Evolutionary conservation across 2,113 vertebrate genomes (phyloP).

Genomic region (Phylloscopus trochiloides): DNA sequence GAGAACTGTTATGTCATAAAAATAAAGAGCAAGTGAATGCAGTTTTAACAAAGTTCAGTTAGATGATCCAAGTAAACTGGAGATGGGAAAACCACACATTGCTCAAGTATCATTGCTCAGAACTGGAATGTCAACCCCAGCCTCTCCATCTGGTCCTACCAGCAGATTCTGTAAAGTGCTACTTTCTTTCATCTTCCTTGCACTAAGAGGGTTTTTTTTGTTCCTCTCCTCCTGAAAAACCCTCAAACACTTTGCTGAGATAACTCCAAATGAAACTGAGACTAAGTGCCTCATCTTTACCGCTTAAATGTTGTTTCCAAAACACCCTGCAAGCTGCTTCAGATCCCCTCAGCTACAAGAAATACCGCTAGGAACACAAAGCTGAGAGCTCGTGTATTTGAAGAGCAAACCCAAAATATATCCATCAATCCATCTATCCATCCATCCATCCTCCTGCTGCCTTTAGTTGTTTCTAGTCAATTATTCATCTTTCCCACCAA

Average conservation of each 20-base stretch:
- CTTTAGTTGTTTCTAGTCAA: background rate
- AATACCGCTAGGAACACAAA: background rate
- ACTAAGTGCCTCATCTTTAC: background rate
- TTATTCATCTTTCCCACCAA: background rate
- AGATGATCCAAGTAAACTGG: background rate
- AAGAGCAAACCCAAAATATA: background rate
- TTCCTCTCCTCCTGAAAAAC: background rate
- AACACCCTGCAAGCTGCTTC: conserved; percentile 37
- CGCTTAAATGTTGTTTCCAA: conserved; percentile 2
- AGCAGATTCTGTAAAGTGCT: background rate
- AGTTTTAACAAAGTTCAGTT: background rate
- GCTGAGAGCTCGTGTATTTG: background rate
- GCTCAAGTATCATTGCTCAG: background rate
- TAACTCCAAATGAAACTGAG: background rate
- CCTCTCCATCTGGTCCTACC: background rate
- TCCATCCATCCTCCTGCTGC: background rate
- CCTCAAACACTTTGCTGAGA: background rate
- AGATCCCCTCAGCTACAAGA: background rate
- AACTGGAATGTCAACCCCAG: background rate
- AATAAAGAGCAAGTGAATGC: background rate
- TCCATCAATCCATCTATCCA: background rate
- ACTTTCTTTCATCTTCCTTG: background rate
- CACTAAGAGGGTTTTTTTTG: background rate
- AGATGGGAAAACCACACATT: background rate
- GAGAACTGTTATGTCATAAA: background rate